A percentile compares a stretch with the other conserved stretches of the same genome.
Evolutionary conservation across 2,797 vertebrate genomes (phyloP).

Genomic region (Yasuhikotakia modesta): DNA sequence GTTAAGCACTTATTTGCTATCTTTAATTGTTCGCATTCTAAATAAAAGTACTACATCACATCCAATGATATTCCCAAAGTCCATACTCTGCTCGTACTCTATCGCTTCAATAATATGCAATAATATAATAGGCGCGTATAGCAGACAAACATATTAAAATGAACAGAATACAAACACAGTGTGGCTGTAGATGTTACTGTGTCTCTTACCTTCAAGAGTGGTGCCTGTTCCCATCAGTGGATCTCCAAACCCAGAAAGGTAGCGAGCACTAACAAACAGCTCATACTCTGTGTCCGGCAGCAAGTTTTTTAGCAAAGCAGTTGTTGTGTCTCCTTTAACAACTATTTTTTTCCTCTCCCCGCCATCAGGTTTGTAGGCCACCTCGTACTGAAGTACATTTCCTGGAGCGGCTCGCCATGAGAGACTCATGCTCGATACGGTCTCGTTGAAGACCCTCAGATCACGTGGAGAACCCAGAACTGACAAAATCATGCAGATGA

Average conservation of each 20-base stretch:
- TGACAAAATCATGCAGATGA: slow-evolving; percentile 64
- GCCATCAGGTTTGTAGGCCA: slow-evolving; percentile 85
- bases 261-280: slow-evolving; percentile 88
- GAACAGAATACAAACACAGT: too few relatives aligned
- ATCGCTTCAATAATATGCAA: too few relatives aligned
- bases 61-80: too few relatives aligned
- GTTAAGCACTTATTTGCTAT: too few relatives aligned
- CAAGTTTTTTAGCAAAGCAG: slow-evolving; percentile 82
- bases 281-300: slow-evolving; percentile 85
- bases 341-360: slow-evolving; percentile 88
- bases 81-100: too few relatives aligned
- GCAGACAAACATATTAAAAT: too few relatives aligned
- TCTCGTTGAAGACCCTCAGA: slow-evolving; percentile 87
- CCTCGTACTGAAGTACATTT: slow-evolving; percentile 87
- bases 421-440: slow-evolving; percentile 87
- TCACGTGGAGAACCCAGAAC: slow-evolving; percentile 89
- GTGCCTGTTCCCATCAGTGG: slow-evolving; percentile 89
- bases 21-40: too few relatives aligned
- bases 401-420: slow-evolving; percentile 90
- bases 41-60: too few relatives aligned
- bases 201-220: slow-evolving; percentile 91
- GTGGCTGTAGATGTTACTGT: not conserved
- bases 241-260: slow-evolving; percentile 87
- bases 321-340: slow-evolving; percentile 82
- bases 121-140: too few relatives aligned